These are phyloP conservation scores for Antigone vipio DNA, from an alignment of 2,113 vertebrate genomes.

Conservation along the genomic window DNA sequence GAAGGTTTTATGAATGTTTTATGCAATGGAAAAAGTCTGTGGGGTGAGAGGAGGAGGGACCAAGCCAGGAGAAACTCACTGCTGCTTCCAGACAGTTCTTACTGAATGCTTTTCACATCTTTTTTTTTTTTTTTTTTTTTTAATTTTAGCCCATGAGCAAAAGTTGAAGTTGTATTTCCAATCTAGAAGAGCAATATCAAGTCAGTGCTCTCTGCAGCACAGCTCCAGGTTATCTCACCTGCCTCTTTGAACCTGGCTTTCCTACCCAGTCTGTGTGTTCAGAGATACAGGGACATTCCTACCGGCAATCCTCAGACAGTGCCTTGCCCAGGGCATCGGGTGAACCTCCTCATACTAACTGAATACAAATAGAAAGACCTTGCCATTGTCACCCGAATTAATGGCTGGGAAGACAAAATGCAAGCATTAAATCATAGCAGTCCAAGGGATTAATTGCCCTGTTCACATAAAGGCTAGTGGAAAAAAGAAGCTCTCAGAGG, in stretches of 20 bases:
- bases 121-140: neutral
- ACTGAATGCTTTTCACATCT: fast-evolving
- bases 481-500: neutral
- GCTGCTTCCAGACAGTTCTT: neutral
- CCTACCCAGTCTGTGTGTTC: neutral
- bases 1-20: neutral
- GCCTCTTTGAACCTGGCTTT: neutral
- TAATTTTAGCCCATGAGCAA: neutral
- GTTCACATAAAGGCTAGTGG: neutral
- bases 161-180: neutral
- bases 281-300: neutral
- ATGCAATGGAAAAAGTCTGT: neutral
- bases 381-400: neutral
- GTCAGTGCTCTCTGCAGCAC: neutral
- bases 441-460: neutral
- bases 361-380: neutral
- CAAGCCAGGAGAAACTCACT: neutral
- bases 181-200: fast-evolving
- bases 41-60: neutral
- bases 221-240: neutral
- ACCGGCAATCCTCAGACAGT: neutral
- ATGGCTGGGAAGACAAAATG: neutral
- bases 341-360: neutral
- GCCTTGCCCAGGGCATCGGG: neutral
- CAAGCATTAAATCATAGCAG: neutral